Conservation (phyloP, 2,888 invertebrate species). For the Phragmatobia fuliginosa region DNA sequence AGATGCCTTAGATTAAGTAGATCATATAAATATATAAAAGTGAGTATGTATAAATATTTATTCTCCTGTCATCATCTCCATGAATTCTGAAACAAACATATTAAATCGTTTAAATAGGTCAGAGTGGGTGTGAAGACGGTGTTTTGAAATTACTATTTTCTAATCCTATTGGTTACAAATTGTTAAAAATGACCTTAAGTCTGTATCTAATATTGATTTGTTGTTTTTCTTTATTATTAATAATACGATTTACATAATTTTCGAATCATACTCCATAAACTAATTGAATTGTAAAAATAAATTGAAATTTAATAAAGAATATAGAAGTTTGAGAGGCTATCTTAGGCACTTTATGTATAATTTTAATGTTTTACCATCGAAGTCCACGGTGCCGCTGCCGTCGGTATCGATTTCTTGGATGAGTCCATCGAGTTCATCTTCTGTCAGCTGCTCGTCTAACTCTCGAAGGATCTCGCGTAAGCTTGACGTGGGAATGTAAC, state of each 20-base stretch:
- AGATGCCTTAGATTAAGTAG: slow-evolving; percentile 73
- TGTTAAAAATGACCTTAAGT: no score
- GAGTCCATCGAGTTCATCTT: slow-evolving; percentile 98
- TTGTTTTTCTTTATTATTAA: no score
- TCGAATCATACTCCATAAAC: not conserved
- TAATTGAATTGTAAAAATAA: not conserved
- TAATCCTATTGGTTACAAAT: not conserved
- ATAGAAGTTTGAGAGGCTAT: not conserved
- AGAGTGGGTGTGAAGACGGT: not conserved
- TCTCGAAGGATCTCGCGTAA: slow-evolving; percentile 97
- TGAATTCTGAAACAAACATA: slow-evolving; percentile 92
- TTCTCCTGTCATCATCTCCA: slow-evolving; percentile 99
- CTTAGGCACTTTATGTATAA: not conserved
- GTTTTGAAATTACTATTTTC: not conserved
- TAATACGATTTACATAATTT: not conserved
- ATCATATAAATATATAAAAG: slow-evolving; percentile 74
- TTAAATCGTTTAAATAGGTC: slow-evolving; percentile 12
- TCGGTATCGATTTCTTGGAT: slow-evolving; percentile 99
- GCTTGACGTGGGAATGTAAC: slow-evolving; percentile 97
- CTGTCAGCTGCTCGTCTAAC: slow-evolving; percentile 97
- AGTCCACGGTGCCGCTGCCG: slow-evolving; percentile 99
- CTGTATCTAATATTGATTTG: no score
- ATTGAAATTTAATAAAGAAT: not conserved
- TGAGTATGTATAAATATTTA: slow-evolving; percentile 82
- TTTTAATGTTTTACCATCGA: slow-evolving; percentile 91